Evolutionary conservation across 2,888 invertebrate species (phyloP).

Genomic region (Phasia obesa): DNA sequence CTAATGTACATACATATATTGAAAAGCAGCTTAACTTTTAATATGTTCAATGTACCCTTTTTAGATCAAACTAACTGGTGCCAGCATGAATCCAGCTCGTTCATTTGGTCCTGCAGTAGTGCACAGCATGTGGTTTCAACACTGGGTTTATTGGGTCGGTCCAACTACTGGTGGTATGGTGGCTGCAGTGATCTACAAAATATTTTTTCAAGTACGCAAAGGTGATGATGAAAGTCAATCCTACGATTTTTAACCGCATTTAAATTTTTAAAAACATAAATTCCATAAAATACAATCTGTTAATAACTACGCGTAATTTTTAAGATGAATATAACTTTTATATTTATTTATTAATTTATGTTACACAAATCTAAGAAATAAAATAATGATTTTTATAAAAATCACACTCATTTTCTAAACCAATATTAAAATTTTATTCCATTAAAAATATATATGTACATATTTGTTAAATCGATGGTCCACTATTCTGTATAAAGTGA

Average conservation of each 20-base stretch:
- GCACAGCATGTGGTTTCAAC: slow-evolving; percentile 87
- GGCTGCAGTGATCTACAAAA: slow-evolving; percentile 89
- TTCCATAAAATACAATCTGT: no score
- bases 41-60: not conserved
- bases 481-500: slow-evolving; percentile 6
- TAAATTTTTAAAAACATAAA: no score
- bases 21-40: no score
- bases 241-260: slow-evolving; percentile 91
- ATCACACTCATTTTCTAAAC: no score
- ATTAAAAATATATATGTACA: slow-evolving; percentile 7
- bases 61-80: slow-evolving; percentile 90
- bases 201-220: slow-evolving; percentile 88
- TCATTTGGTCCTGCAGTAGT: slow-evolving; percentile 88
- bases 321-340: no score
- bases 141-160: slow-evolving; percentile 94
- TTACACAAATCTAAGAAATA: no score
- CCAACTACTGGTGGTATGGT: slow-evolving; percentile 87
- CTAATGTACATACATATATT: no score
- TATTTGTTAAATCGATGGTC: slow-evolving; percentile 46
- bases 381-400: no score
- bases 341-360: no score
- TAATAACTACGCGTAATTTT: no score
- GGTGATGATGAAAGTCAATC: slow-evolving; percentile 85
- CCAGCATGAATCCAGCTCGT: slow-evolving; percentile 97
- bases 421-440: no score